Evolutionary conservation across 1,140 invertebrate species (phyloP), one percentile per base, ranked within the genome.

Genomic region (Drosophila kurseongensis): DNA sequence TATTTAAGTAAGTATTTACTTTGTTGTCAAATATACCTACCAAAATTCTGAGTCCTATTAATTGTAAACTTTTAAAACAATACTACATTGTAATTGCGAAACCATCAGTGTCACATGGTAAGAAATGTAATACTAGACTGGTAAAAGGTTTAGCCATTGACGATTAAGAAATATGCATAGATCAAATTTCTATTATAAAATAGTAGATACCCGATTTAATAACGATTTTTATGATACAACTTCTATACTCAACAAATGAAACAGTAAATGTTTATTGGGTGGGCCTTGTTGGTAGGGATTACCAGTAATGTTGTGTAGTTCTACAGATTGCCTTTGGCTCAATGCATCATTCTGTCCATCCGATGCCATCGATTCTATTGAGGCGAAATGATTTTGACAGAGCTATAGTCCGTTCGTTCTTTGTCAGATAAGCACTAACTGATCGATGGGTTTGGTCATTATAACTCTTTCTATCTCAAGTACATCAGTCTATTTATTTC

Each of bases 401-500:
- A 29, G 9, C 61, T 27, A 42, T 65, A 42, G 23, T 29, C 41
- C 42, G 35, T 32, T 66, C 5, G 27, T 35, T 55, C 7, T 38
- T 27, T 36, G 63, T 56, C 18, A 40, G 61, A 16, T 67, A 54
- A 16, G 41, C 48, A 10, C n/a, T 7, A 18, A 36, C 42, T 69
- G 42, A 71, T 71, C 48, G 66, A 69, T 69, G 61, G 47, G 29
- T 42, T 66, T 7, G 65, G 50, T 57, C 41, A 57, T 40, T 69
- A n/a, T 29, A 66, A 52, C 36, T 35, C 42, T 4, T 12, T 56
- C 9, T 68, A 68, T 68, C 65, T 68, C 45, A 36, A 68, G 65
- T 66, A 42, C 41, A 69, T 69, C 63, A 13, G n/a, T 66, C 27
- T 16, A 63, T 29, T 18, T 10, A n/a, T 36, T 41, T 38, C n/a